Evolutionary conservation across 92 coral and sea anemone genomes (phyloP), one percentile per base, ranked within the genome.

Genomic region (Phenganax stokvisi): DNA sequence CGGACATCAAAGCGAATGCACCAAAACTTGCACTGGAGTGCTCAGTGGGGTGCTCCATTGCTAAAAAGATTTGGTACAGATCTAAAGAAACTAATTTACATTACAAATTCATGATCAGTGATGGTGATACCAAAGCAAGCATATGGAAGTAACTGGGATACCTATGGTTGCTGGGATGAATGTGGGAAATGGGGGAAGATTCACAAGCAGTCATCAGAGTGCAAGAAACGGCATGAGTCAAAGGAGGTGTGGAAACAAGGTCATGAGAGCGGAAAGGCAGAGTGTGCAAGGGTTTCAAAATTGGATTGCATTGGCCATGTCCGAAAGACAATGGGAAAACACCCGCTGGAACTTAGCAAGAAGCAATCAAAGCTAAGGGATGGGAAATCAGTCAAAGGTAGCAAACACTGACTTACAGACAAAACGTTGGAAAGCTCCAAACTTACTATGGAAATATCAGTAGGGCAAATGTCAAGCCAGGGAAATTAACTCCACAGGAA

Each of bases 61-160:
- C 88, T 28, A 81, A 74, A 29, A 20, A 65, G 29, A 75, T 82
- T 17, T 86, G 89, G 83, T 66, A 68, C 10, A 59, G 78, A 25
- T 53, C 72, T 9, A 25, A 27, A 17, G 58, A 28, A 12, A 55
- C 80, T 30, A 59, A 76, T 55, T 44, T 84, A 53, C 85, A 70
- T 16, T 87, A 60, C 74, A 87, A 87, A 55, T 87, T 31, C 52
- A 83, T 87, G 89, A 55, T 87, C 7, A 69, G 80, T 47, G 87
- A 87, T 79, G 85, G 85, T 0, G 83, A 87, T 76, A 78, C 82
- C 51, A 87, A 57, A 20, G 54, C 84, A n/a, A 20, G 25, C 25
- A 20, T 80, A 87, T 58, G 56, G 56, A 51, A 0, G 54, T 31
- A 84, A 84, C 10, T 87, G 87, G 90, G 62, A 84, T 52, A 59